Percentiles rank a stretch among this genome's conserved stretches.
These are phyloP conservation scores for Echinometra lucunter DNA, from an alignment of 53 echinoderm and acorn worm species.

Conservation along the genomic window DNA sequence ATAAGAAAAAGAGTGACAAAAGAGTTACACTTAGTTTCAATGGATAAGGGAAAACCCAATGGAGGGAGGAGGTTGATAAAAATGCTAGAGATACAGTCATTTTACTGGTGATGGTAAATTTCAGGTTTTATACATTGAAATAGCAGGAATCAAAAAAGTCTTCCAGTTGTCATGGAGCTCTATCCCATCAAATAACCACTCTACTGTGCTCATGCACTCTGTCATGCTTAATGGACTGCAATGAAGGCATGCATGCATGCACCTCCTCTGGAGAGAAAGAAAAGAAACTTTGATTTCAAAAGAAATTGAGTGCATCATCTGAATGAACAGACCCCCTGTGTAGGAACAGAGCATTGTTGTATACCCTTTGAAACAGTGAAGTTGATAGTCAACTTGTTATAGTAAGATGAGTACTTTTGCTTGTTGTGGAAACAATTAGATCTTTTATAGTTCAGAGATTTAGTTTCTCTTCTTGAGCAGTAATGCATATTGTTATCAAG, in stretches of 20 bases:
- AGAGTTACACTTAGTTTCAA: no score
- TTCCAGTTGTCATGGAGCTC: conserved; percentile 3
- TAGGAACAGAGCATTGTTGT: neutral
- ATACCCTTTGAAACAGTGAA: neutral
- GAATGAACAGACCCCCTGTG: conserved; percentile 33
- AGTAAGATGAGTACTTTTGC: neutral
- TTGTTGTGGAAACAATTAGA: neutral
- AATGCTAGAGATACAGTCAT: neutral
- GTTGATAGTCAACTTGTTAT: neutral
- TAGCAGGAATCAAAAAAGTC: neutral
- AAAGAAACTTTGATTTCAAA: conserved; percentile 4
- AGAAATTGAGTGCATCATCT: neutral
- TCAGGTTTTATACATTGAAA: neutral
- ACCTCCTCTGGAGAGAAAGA: neutral
- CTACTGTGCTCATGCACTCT: neutral
- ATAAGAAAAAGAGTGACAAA: no score
- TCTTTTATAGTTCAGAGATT: conserved; percentile 13
- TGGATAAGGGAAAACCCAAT: no score
- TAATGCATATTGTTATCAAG: neutral
- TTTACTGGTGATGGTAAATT: neutral
- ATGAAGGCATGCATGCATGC: neutral
- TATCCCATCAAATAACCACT: neutral
- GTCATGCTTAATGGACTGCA: neutral
- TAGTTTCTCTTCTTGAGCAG: neutral
- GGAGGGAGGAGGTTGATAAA: no score